Conservation (phyloP, 2,888 invertebrate genomes). For the Corbicula japonica region DNA sequence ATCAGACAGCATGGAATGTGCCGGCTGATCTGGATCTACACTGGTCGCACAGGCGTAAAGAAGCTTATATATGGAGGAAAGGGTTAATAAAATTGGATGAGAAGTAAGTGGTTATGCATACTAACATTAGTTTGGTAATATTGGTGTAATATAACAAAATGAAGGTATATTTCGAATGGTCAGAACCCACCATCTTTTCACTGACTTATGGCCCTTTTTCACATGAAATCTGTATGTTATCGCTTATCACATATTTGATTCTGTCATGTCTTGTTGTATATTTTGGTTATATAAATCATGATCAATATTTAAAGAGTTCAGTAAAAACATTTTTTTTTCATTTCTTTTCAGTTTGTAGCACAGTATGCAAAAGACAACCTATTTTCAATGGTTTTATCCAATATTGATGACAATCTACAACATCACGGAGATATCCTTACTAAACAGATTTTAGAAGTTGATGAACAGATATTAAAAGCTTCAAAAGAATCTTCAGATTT, state of each 20-base stretch:
- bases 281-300: neutral
- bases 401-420: constrained; percentile 33
- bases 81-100: too few relatives aligned
- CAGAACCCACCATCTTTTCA: too few relatives aligned
- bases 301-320: neutral
- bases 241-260: neutral
- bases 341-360: constrained; percentile 90
- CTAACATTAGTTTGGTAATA: too few relatives aligned
- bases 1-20: too few relatives aligned
- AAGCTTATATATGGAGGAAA: too few relatives aligned
- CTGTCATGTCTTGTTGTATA: neutral
- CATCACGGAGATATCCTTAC: constrained; percentile 90
- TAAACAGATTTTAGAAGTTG: constrained; percentile 95
- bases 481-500: constrained; percentile 92
- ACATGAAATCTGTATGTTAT: too few relatives aligned
- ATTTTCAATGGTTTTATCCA: constrained; percentile 86
- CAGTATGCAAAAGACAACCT: constrained; percentile 96
- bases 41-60: too few relatives aligned
- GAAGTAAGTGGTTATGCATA: too few relatives aligned
- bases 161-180: too few relatives aligned
- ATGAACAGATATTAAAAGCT: constrained; percentile 92
- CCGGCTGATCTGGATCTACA: too few relatives aligned
- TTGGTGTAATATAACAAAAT: too few relatives aligned
- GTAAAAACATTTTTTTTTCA: neutral
- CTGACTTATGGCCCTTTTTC: too few relatives aligned